Conservation (phyloP, 2,888 invertebrate species). For the Mimachlamys varia region DNA sequence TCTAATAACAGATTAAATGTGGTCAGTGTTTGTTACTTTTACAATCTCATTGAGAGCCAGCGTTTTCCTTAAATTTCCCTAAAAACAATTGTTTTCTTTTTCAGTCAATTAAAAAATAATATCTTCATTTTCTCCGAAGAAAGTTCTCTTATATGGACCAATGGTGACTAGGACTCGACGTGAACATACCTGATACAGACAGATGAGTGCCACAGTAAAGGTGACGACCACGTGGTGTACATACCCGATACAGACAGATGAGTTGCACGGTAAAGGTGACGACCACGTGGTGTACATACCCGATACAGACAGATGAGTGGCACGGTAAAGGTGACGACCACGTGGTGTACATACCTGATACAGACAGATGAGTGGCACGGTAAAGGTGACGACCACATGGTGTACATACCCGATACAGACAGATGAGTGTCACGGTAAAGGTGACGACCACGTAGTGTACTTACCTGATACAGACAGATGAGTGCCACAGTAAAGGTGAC, state of each 20-base stretch:
- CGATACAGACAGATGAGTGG: background rate
- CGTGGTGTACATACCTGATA: background rate
- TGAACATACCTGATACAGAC: background rate
- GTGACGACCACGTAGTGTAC: background rate
- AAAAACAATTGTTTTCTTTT: too few relatives aligned
- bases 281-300: background rate
- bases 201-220: background rate
- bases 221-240: too few relatives aligned
- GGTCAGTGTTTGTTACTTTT: too few relatives aligned
- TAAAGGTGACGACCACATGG: background rate
- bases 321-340: background rate
- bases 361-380: background rate
- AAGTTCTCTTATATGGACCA: too few relatives aligned
- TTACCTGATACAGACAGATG: background rate
- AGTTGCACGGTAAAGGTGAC: background rate
- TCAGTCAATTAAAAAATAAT: too few relatives aligned
- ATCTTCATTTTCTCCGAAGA: too few relatives aligned
- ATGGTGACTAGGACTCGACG: too few relatives aligned
- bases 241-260: background rate
- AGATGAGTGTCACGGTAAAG: conserved; percentile 1
- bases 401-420: background rate
- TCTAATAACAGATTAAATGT: too few relatives aligned
- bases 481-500: background rate
- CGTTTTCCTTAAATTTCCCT: too few relatives aligned
- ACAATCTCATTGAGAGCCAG: too few relatives aligned